Base-by-base conservation (phyloP, 2,888 invertebrate species). In the Drosophila nr. medialis region DNA sequence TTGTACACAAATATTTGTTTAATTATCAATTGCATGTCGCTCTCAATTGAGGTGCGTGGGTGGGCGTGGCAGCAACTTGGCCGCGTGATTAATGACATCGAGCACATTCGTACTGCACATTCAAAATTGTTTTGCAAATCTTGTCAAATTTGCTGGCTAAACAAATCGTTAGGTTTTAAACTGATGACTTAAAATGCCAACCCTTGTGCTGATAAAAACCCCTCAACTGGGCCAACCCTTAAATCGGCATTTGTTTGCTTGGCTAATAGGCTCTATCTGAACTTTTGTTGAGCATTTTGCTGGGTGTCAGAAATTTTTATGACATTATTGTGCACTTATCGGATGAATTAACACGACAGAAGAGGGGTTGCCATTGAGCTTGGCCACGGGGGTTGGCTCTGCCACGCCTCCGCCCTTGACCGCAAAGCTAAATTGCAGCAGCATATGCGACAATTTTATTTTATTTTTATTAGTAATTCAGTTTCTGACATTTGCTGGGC, bases 291-390 rank as follows among this genome's bases (percentile, higher is more conserved):
- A 45, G 24, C 24, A 45, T 24, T 45, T 45, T 4, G 45, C 45
- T 45, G 45, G 59, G 72, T 58, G 67, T 72, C 74, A 79, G 77
- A 78, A 84, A 83, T 90, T 80, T 80, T 64, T 72, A 80, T 75
- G 79, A 67, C 73, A 91, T 91, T 91, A 91, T 87, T 92, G 91
- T 85, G 82, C 90, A 91, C 89, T 92, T 92, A 92, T 89, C 91
- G 90, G 85, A 83, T 91, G 91, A 91, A 92, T 91, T 91, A 90
- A 85, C 91, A 89, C 88, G 80, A 66, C 63, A 32, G 21, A 38
- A 30, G 49, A 59, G 64, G 62, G 72, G 84, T 67, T 64, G 62
- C 27, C 40, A 18, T 10, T n/a, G 6, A 49, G 38, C 42, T 60
- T 24, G 21, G 32, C 21, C 36, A 42, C 38, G 54, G 63, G 64